Evolutionary conservation across 2,888 invertebrate species (phyloP), one percentile per base, ranked within the genome.

Genomic region (Macrophya alboannulata): DNA sequence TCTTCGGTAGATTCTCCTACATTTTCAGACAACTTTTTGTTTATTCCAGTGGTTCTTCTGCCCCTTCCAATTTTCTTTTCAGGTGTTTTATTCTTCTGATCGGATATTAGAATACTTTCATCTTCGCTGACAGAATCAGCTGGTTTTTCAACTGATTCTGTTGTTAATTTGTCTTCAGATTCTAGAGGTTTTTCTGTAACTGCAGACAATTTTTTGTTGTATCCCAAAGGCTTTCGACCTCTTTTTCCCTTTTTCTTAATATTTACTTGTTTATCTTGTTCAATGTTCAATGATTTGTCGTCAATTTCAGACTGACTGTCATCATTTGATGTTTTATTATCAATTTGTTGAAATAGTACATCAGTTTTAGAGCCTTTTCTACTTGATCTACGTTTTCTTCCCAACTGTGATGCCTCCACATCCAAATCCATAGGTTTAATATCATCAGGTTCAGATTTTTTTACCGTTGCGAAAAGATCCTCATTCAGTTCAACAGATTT

Each of bases 221-320:
- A 17, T 68, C 81, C 81, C 4, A 40, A 81, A 8, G 87, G 76
- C 74, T 90, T 91, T 85, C 87, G 89, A 59, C 87, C 88, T 86
- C 88, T 86, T 76, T 87, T 89, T 25, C 86, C 72, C 87, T 87
- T 90, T 25, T 84, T 65, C 59, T 82, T 59, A 25, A 43, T 6
- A 37, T 74, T n/a, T 40, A 37, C 62, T 5, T 21, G 31, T 31
- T 86, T 88, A 59, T 89, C 90, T 1, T 55, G 55, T 55, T 84
- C 84, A 51, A 59, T 43, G n/a, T 51, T 81, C 21, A 59, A 85
- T 15, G 55, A 25, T 84, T 89, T 92, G 25, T 92, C 91, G 4
- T 93, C 92, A 0, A 86, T 90, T 72, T 93, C 92, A 10, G 91
- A 92, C 84, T 92, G 91, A 86, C 92, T 92, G 25, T 92, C 92